A percentile compares a stretch with the other conserved stretches of the same genome.
phyloP scores from a whole-genome alignment of 2,113 vertebrate species.

The Euleptes europaea region DNA sequence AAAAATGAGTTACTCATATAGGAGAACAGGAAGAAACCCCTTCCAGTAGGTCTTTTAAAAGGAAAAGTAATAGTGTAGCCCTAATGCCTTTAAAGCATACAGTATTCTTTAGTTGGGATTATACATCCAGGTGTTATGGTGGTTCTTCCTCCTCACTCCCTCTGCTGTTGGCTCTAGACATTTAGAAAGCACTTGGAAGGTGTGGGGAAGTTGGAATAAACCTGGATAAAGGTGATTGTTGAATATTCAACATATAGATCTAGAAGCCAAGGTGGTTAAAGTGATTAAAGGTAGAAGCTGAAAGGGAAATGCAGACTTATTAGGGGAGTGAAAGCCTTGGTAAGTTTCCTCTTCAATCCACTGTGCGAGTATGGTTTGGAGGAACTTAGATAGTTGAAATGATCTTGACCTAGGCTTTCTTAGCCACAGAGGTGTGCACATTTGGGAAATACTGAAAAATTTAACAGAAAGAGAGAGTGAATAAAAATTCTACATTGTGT shows the following conservation, averaged over 20 bases:
- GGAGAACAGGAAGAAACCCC: neutral
- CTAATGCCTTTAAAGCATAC: neutral
- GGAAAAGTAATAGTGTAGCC: neutral
- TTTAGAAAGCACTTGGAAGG: constrained; percentile 10
- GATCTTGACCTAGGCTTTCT: no score
- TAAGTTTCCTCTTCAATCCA: no score
- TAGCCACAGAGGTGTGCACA: no score
- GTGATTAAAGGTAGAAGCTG: neutral
- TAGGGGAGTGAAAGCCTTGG: neutral
- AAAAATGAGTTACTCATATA: neutral
- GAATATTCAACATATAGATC: neutral
- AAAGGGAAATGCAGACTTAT: neutral
- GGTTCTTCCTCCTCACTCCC: neutral
- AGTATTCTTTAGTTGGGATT: neutral
- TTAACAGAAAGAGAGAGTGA: no score
- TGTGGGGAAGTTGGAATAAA: constrained; percentile 21
- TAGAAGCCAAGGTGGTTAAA: neutral
- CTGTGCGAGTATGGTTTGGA: no score
- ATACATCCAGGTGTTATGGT: neutral
- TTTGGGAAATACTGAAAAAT: no score
- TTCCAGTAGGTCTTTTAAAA: neutral
- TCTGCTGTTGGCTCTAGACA: neutral
- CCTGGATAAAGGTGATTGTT: neutral
- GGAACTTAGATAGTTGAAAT: no score
- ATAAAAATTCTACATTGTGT: no score